Evolutionary conservation across 35 echinoderm and acorn worm genomes (phyloP), one percentile per base, ranked within the genome.

Genomic region (Anneissia japonica): DNA sequence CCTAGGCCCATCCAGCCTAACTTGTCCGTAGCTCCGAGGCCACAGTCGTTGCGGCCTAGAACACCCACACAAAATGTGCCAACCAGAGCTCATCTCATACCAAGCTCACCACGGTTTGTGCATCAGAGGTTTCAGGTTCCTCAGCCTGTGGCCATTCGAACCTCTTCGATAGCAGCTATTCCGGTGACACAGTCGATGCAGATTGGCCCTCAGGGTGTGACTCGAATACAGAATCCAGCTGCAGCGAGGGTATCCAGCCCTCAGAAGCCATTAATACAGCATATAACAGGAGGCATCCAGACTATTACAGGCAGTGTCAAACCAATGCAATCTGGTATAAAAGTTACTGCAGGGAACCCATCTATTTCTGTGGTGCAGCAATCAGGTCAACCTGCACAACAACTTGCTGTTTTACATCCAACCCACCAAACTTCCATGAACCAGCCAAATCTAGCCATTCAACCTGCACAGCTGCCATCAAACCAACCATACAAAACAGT

Each of bases 51-150:
- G 51, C 51, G 26, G 21, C 51, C 51, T 26, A 64, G 51, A 64
- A 64, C 21, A 64, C 7, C 51, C 11, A 64, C 51, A 64, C 51
- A 64, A 23, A 64, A 9, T 64, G 51, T 26, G 26, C 9, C 51
- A 16, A 23, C 51, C 11, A 81, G 79, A 39, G 79, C 35, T 39
- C 79, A 30, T 14, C 0, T 81, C 3, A 30, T 37, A 2, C 35
- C 12, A 14, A 26, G 3, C 23, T 23, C 79, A 81, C 38, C 32
- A 81, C 14, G 36, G 37, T 64, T 81, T 29, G 34, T 39, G 3
- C 79, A 81, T 16, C 79, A 31, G 34, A 36, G n/a, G n/a, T 38
- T 81, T 38, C 79, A 81, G 37, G 36, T 39, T 81, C n/a, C 79
- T 0, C 34, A 35, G 9, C 2, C 79, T 81, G 17, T 38, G 35